These are phyloP conservation scores for Hyles lineata DNA, from an alignment of 2,888 invertebrate genomes.

Conservation along the genomic window DNA sequence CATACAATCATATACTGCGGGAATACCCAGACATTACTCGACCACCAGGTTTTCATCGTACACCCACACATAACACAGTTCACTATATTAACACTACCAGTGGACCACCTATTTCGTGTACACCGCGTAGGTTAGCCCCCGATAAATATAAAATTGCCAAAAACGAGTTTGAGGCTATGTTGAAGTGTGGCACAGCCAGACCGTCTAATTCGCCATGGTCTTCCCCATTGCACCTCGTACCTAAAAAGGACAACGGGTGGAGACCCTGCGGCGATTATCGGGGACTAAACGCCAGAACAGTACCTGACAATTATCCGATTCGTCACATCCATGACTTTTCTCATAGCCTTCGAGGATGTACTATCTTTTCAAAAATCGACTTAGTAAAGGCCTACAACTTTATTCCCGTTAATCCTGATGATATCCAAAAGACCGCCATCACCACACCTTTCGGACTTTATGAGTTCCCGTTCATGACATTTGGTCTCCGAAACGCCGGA, in stretches of 20 bases:
- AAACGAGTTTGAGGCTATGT: slow-evolving; percentile 30
- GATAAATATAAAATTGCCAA: slow-evolving; percentile 30
- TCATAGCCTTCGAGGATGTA: background rate
- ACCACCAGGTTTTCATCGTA: slow-evolving; percentile 28
- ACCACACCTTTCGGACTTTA: background rate
- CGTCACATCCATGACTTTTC: slow-evolving; percentile 5
- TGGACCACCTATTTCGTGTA: slow-evolving; percentile 27
- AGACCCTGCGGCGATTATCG: slow-evolving; percentile 25
- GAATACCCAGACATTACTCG: slow-evolving; percentile 32
- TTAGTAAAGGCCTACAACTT: background rate
- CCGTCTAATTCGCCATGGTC: slow-evolving; percentile 31
- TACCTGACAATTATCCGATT: background rate
- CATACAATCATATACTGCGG: background rate
- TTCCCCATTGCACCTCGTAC: slow-evolving; percentile 27
- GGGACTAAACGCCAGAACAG: background rate
- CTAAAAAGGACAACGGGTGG: slow-evolving; percentile 33
- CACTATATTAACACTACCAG: slow-evolving; percentile 32
- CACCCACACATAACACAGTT: slow-evolving; percentile 24
- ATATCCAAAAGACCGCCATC: background rate
- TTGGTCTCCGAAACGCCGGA: background rate
- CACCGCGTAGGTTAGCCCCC: slow-evolving; percentile 27
- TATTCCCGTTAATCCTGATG: background rate
- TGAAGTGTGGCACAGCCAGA: slow-evolving; percentile 22
- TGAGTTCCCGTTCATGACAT: background rate
- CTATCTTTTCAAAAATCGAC: background rate